phyloP scores from a whole-genome alignment of 2,797 vertebrate species.

The Macropodus opercularis region DNA sequence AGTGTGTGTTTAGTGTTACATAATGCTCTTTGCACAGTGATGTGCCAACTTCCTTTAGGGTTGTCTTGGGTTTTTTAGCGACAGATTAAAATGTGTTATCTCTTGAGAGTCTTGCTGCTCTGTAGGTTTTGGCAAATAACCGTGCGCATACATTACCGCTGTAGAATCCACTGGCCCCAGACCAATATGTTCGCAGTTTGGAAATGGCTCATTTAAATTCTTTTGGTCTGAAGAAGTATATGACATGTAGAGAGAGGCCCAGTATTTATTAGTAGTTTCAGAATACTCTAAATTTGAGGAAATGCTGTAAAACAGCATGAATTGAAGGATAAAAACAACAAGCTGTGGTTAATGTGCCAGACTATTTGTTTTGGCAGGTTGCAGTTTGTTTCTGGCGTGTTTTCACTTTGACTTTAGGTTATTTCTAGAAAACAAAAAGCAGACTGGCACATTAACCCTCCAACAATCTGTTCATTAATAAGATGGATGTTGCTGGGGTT shows the following conservation, averaged over 20 bases:
- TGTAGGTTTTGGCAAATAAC: slow-evolving; percentile 24
- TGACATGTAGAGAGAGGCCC: too few relatives aligned
- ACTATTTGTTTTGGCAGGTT: neutral
- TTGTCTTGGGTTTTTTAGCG: slow-evolving; percentile 23
- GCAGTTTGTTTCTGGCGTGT: too few relatives aligned
- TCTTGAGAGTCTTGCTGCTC: slow-evolving; percentile 16
- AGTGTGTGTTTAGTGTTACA: slow-evolving; percentile 30
- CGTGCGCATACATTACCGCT: slow-evolving; percentile 17
- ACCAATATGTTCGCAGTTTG: slow-evolving; percentile 15
- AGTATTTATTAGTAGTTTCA: too few relatives aligned
- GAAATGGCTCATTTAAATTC: neutral
- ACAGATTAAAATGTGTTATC: slow-evolving; percentile 43
- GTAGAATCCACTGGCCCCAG: too few relatives aligned
- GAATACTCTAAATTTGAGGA: slow-evolving; percentile 9
- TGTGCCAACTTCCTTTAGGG: slow-evolving; percentile 31
- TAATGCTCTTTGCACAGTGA: slow-evolving; percentile 21
- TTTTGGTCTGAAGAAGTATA: too few relatives aligned
- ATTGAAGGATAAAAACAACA: too few relatives aligned
- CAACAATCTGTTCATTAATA: neutral
- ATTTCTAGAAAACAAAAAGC: neutral
- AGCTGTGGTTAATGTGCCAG: too few relatives aligned
- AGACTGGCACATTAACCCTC: neutral
- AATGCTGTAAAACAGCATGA: neutral
- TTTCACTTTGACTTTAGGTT: neutral
- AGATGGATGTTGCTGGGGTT: neutral